These are phyloP conservation scores for Blastomussa wellsi DNA, from an alignment of 92 coral and sea anemone species.

Conservation along the genomic window DNA sequence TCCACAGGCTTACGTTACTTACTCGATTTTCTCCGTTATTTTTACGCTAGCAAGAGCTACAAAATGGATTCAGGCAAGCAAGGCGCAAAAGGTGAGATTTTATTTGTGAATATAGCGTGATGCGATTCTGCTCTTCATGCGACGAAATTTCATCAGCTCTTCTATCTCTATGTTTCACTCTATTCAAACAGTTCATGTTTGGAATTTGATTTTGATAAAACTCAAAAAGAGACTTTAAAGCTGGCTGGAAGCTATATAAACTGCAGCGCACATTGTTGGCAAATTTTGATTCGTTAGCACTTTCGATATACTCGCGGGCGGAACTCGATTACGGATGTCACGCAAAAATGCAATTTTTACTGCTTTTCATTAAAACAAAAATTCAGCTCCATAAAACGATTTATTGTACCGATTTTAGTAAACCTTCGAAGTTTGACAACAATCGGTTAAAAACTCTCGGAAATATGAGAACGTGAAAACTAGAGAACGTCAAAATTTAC, in stretches of 20 bases:
- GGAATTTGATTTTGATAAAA: not conserved
- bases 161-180: not conserved
- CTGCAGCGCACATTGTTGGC: not conserved
- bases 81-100: not conserved
- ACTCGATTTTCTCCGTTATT: not conserved
- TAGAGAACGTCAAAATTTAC: too few species aligned
- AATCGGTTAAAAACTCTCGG: too few species aligned
- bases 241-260: not conserved
- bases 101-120: too few species aligned
- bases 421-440: too few species aligned
- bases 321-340: too few species aligned
- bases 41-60: not conserved
- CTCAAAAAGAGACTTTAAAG: not conserved
- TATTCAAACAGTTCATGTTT: not conserved
- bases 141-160: not conserved
- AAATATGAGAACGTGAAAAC: too few species aligned
- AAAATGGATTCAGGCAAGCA: slow-evolving; percentile 10
- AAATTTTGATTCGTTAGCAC: slow-evolving; percentile 18
- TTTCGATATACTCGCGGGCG: too few species aligned
- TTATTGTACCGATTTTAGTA: too few species aligned
- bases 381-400: too few species aligned
- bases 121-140: not conserved
- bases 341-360: too few species aligned
- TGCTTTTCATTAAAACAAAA: too few species aligned
- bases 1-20: too few species aligned